These are phyloP conservation scores for Fistularia commersonii DNA, from an alignment of 2,797 vertebrate genomes.

Conservation along the genomic window DNA sequence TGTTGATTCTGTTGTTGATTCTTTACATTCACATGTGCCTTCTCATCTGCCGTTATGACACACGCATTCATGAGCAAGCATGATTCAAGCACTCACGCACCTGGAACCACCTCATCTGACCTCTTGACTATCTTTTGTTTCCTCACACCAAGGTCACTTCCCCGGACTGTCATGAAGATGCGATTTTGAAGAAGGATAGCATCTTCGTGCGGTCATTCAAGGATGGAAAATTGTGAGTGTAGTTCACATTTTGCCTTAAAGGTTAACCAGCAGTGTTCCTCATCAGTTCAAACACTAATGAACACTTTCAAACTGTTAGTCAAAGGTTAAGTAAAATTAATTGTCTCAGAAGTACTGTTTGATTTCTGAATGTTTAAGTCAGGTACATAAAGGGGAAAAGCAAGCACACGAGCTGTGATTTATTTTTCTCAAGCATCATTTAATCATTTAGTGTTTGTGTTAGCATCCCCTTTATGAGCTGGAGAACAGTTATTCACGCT, in stretches of 20 bases:
- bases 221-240: slow-evolving; percentile 82
- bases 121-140: slow-evolving; percentile 39
- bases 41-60: neutral
- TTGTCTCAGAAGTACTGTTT: too few species aligned
- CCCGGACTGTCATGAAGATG: slow-evolving; percentile 79
- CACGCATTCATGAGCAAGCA: slow-evolving; percentile 5
- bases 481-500: neutral
- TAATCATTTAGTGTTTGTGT: slow-evolving; percentile 4
- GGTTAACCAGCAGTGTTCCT: neutral
- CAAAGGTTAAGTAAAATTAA: too few species aligned
- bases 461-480: neutral
- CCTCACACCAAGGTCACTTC: slow-evolving; percentile 73
- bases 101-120: slow-evolving; percentile 15
- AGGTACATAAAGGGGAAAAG: neutral
- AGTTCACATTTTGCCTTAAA: neutral
- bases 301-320: too few species aligned
- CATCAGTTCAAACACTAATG: neutral
- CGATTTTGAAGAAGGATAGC: slow-evolving; percentile 79
- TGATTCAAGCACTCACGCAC: slow-evolving; percentile 1
- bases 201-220: slow-evolving; percentile 82
- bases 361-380: neutral
- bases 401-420: neutral
- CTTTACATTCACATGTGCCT: neutral
- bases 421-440: slow-evolving; percentile 1
- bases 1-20: slow-evolving; percentile 25